Base-by-base conservation (phyloP, 2,797 vertebrate species). In the Cyclopterus lumpus region DNA sequence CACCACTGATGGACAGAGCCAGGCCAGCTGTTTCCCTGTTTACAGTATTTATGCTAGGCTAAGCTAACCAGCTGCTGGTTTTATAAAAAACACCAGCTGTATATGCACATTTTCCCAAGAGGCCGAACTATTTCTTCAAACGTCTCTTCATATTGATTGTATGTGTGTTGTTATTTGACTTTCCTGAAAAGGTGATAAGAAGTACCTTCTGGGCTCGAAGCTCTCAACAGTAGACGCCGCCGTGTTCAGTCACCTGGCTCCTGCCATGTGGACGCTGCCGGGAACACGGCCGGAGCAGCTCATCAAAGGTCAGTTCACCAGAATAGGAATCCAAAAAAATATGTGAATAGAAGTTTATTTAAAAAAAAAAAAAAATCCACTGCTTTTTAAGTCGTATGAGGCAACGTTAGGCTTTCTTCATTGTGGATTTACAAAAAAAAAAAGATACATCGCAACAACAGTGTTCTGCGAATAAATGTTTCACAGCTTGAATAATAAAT, bases 231-330 rank as follows among this genome's bases (percentile, higher is more conserved):
- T 99, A 4, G 98, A 99, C 7, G 98, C 98, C 70, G 95, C 97
- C 8, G 96, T 99, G 63, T 99, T 99, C 67, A 96, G 98, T 67
- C 97, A 99, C 88, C 93, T 99, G 77, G 97, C 98, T 26, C 97
- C 98, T 54, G 97, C 97, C 40, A 99, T 99, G 98, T 99, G 98
- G 98, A 98, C 96, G 0, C 94, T 99, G 49, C 97, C 97, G 10
- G 98, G 98, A 75, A 97, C 98, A 22, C 95, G 97, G 73, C 98
- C 97, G 0, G 98, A 99, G 84, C 96, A 96, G 76, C 93, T 99
- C 9, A 99, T 99, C 86, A 99, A 99, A 96, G 98, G 98, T 96
- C 4, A 71, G 75, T 5, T 63, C 40, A 53, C 9, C 34, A 49
- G 65, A 32, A 32, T 2, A 42, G 38, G 38, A 42, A 44, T 62